These are phyloP conservation scores for Drosophila varians DNA, from an alignment of 1,140 invertebrate genomes.

Conservation along the genomic window DNA sequence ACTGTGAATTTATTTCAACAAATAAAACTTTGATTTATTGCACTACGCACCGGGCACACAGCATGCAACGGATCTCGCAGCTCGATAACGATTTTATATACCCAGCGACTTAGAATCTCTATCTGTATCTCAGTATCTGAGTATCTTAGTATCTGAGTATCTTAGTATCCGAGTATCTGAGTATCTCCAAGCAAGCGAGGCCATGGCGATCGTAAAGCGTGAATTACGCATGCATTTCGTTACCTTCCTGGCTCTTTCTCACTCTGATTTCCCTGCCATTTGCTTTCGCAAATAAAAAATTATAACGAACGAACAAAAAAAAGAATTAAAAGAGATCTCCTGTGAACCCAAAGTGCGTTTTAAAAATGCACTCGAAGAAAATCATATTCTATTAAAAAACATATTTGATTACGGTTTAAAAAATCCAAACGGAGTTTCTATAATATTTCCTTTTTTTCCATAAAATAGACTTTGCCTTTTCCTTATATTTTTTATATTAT, in stretches of 20 bases:
- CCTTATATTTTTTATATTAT: no score
- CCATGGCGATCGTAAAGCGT: constrained; percentile 64
- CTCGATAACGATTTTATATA: constrained; percentile 37
- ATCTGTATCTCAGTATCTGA: neutral
- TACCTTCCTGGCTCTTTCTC: neutral
- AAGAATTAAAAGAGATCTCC: neutral
- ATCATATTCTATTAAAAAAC: no score
- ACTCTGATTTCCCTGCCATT: constrained; percentile 1
- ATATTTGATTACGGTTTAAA: no score
- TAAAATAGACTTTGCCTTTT: no score
- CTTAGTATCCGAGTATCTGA: constrained; percentile 2
- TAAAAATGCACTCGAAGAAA: no score
- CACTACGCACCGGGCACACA: constrained; percentile 67
- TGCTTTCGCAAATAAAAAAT: no score
- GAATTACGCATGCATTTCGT: constrained; percentile 55
- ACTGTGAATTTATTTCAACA: constrained; percentile 81
- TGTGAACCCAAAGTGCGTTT: no score
- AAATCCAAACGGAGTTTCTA: no score
- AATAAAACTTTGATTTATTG: constrained; percentile 82
- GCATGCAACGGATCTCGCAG: constrained; percentile 61
- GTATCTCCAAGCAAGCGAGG: neutral
- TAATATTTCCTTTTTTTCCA: no score
- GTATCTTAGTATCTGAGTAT: constrained; percentile 1
- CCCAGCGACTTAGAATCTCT: constrained; percentile 35
- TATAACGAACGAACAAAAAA: constrained; percentile 39